These are phyloP conservation scores for Petaurus breviceps DNA, from an alignment of 2,113 vertebrate species.

Conservation along the genomic window DNA sequence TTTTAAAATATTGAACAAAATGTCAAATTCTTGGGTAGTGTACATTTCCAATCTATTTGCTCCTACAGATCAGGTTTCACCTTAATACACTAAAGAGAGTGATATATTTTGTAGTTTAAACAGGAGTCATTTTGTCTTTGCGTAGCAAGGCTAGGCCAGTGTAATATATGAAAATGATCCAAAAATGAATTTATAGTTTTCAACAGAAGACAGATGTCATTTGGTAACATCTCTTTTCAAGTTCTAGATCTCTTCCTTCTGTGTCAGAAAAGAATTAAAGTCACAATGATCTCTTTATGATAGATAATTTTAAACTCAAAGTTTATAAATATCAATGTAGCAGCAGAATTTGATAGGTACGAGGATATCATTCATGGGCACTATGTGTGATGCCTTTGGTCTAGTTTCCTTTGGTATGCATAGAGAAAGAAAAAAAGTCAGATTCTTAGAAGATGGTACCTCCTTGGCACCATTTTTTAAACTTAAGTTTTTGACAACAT, in stretches of 20 bases:
- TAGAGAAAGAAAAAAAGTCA: neutral
- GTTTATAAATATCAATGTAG: slow-evolving; percentile 41
- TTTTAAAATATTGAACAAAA: slow-evolving; percentile 35
- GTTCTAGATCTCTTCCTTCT: neutral
- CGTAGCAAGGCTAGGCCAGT: neutral
- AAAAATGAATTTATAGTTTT: slow-evolving; percentile 12
- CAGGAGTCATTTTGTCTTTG: slow-evolving; percentile 24
- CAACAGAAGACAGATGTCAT: neutral
- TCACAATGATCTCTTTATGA: slow-evolving; percentile 29
- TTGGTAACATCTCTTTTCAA: slow-evolving; percentile 19
- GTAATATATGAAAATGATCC: neutral
- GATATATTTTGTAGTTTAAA: slow-evolving; percentile 36
- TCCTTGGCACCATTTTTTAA: neutral
- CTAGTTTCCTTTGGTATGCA: neutral
- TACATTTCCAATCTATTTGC: slow-evolving; percentile 8
- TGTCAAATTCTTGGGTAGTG: neutral
- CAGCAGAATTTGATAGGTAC: slow-evolving; percentile 10
- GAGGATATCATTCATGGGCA: neutral
- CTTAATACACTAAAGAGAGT: slow-evolving; percentile 37
- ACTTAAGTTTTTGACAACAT: neutral
- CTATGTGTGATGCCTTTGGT: slow-evolving; percentile 4
- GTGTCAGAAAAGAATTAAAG: slow-evolving; percentile 36
- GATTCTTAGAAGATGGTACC: neutral
- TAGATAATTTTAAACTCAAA: slow-evolving; percentile 36
- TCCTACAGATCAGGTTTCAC: neutral